Percentiles rank a stretch among this genome's conserved stretches.
These are phyloP conservation scores for Aspiorhynchus laticeps DNA, from an alignment of 2,113 vertebrate genomes.

Conservation along the genomic window DNA sequence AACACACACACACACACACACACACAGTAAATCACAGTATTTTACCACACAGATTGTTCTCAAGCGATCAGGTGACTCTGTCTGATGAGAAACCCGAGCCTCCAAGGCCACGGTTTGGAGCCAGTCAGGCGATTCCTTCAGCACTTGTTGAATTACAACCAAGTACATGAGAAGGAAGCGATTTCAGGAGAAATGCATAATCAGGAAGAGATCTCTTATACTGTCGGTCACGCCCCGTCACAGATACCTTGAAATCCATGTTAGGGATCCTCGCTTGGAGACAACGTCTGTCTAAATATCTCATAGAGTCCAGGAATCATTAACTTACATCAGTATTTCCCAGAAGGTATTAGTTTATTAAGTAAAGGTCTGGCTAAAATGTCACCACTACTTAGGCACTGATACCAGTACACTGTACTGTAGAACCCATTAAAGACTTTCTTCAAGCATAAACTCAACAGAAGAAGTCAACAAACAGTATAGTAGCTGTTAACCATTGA, in stretches of 20 bases:
- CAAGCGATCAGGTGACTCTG: conserved; percentile 67
- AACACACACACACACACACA: conserved; percentile 21
- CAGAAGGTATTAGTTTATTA: conserved; percentile 11
- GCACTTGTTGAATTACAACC: conserved; percentile 10
- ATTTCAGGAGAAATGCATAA: conserved; percentile 24
- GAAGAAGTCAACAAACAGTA: background rate
- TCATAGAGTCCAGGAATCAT: conserved; percentile 14
- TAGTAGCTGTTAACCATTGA: conserved; percentile 9
- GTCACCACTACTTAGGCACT: background rate
- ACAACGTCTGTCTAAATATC: conserved; percentile 27
- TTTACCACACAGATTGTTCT: conserved; percentile 60
- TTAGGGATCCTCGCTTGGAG: background rate
- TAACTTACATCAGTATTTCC: conserved; percentile 11
- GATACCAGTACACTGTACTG: background rate
- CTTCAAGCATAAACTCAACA: background rate
- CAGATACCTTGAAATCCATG: conserved; percentile 4
- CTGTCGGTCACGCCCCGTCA: background rate
- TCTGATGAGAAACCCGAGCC: conserved; percentile 63
- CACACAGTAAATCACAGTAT: conserved; percentile 16
- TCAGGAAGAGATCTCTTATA: conserved; percentile 18
- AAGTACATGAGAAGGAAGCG: conserved; percentile 16
- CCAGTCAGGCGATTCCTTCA: background rate
- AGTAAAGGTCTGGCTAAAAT: conserved; percentile 36
- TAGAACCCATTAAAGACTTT: background rate
- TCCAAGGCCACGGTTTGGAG: background rate